Conservation (phyloP, 2,113 vertebrate species). For the Pseudois nayaur region DNA sequence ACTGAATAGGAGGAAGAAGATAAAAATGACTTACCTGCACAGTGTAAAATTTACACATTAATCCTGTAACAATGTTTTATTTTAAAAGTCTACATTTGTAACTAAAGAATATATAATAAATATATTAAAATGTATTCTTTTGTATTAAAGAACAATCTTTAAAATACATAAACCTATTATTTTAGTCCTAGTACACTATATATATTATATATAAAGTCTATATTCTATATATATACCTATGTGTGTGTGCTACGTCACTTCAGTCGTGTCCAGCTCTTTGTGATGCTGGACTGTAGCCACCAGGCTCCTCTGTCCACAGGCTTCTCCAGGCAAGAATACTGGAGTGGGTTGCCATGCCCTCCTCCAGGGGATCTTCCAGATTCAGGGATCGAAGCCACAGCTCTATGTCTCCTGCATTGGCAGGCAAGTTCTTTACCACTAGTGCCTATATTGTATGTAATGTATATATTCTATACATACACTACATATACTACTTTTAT, state of each 20-base stretch:
- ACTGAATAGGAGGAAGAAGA: background rate
- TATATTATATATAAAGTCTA: background rate
- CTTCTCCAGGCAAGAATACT: background rate
- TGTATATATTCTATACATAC: background rate
- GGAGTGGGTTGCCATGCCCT: background rate
- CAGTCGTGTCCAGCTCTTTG: background rate
- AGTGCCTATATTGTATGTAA: background rate
- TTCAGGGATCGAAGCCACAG: background rate
- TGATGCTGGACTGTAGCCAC: background rate
- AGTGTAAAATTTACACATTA: background rate
- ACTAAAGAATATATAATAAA: background rate
- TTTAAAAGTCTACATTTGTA: conserved; percentile 20
- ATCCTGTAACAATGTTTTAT: background rate
- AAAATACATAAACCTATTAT: conserved; percentile 18
- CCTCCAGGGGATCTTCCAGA: background rate
- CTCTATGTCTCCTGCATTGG: background rate
- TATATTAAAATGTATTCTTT: background rate
- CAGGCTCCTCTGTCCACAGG: background rate
- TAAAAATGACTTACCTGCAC: background rate
- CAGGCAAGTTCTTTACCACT: background rate
- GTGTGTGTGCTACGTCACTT: background rate
- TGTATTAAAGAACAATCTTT: background rate
- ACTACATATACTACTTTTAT: background rate
- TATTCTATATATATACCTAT: background rate
- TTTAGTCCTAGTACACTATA: background rate